Evolutionary conservation across 1,140 invertebrate species (phyloP), one percentile per base, ranked within the genome.

Genomic region (Drosophila subpulchrella): DNA sequence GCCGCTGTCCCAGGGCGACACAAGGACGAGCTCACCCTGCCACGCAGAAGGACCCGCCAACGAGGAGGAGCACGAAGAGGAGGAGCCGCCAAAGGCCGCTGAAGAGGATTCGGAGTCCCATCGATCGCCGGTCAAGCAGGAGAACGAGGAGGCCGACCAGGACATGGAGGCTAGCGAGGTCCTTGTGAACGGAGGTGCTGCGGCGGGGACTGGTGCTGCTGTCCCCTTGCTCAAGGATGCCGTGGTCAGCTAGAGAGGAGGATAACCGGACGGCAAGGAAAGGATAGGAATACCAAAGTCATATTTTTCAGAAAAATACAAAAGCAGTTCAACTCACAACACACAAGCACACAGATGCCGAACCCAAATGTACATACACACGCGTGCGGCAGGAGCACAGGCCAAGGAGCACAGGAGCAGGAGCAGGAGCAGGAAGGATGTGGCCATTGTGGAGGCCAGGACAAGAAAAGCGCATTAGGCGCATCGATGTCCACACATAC

Each of bases 271-370:
- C 15, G 15, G 17, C 15, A 15, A 17, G n/a, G 3, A 8, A 42
- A 46, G 42, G 42, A 46, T 63, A 58, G 83, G 78, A 90, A 90
- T 90, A 85, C 85, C 85, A 90, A 90, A 90, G 85, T 90, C 81
- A 89, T 89, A 90, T 89, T 89, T 89, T 89, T 89, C 77, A 90
- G 85, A 90, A 90, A 90, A 90, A 90, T 90, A 90, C 68, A 78
- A 89, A 89, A 81, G 50, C 56, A 78, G 63, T 70, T 71, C 50
- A 78, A 78, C 65, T 62, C 75, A 60, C 63, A 72, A 42, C 75
- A 60, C 63, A 72, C 48, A 72, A 46, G 50, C 55, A 65, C 59
- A 72, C 58, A 57, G 59, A 68, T 53, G 70, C 51, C 41, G 56
- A 57, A 62, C 53, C 34, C 44, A 57, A 65, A 76, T 75, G 70